Conservation (phyloP, 2,888 invertebrate species). For the Thumatha senex region DNA sequence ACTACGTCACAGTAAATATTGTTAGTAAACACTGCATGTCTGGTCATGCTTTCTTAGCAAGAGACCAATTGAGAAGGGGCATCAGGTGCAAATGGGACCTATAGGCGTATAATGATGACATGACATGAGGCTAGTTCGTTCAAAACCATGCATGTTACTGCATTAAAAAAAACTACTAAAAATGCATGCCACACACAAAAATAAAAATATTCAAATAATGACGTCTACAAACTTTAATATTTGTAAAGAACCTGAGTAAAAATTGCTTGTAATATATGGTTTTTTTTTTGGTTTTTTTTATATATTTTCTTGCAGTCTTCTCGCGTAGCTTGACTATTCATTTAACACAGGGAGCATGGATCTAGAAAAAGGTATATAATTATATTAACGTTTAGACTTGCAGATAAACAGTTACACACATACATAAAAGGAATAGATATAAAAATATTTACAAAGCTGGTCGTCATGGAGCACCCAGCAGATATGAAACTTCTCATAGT, state of each 20-base stretch:
- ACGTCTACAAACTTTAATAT: conserved; percentile 65
- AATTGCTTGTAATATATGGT: conserved; percentile 54
- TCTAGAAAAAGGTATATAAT: conserved; percentile 80
- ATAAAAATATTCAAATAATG: conserved; percentile 30
- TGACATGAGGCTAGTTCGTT: background rate
- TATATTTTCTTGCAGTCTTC: conserved; percentile 78
- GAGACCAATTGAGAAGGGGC: too few relatives aligned
- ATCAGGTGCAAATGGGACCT: too few relatives aligned
- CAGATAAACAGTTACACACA: background rate
- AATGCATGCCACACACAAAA: conserved; percentile 34
- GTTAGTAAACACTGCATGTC: too few relatives aligned
- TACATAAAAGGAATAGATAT: background rate
- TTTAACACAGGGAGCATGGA: conserved; percentile 92
- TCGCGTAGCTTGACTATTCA: conserved; percentile 85
- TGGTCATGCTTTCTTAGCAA: too few relatives aligned
- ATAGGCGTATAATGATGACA: too few relatives aligned
- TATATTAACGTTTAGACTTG: background rate
- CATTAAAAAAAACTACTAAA: conserved; percentile 5
- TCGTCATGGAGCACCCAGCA: too few relatives aligned
- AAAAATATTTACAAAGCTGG: background rate
- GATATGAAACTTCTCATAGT: too few relatives aligned
- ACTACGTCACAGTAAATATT: too few relatives aligned
- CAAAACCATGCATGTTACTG: conserved; percentile 5
- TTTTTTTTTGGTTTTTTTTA: conserved; percentile 56
- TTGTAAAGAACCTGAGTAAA: conserved; percentile 68